Percentiles rank a stretch among this genome's conserved stretches.
phyloP scores from a whole-genome alignment of 2,888 invertebrate species.

The Tuberolachnus salignus region DNA sequence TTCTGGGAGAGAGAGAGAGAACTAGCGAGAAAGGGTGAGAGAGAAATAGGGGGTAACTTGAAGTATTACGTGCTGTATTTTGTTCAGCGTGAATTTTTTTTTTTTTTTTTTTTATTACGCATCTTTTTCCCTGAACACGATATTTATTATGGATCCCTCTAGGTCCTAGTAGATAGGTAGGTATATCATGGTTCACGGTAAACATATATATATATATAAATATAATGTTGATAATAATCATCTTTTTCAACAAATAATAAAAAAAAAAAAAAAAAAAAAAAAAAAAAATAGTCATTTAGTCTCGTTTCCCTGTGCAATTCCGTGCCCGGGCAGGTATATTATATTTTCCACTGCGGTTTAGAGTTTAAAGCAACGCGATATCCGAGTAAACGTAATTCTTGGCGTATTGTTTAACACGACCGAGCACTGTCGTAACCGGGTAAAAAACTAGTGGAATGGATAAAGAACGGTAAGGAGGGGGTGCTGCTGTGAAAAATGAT shows the following conservation, averaged over 20 bases:
- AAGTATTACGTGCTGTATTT: slow-evolving; percentile 21
- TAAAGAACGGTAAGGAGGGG: no score
- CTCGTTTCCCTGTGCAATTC: no score
- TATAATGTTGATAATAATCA: background rate
- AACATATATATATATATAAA: background rate
- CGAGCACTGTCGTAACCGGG: no score
- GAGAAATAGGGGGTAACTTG: slow-evolving; percentile 25
- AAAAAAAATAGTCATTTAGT: no score
- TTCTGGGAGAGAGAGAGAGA: slow-evolving; percentile 2
- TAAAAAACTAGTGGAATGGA: no score
- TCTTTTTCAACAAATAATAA: no score
- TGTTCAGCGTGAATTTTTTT: slow-evolving; percentile 29
- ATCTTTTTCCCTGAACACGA: background rate
- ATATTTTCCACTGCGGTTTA: no score
- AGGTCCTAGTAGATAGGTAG: background rate
- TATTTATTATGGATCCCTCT: background rate
- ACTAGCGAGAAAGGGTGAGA: background rate
- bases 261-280: background rate
- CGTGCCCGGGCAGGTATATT: no score
- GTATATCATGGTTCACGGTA: background rate
- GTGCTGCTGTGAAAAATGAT: no score
- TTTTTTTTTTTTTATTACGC: background rate
- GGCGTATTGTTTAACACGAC: no score
- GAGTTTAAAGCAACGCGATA: no score
- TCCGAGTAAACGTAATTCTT: no score